These are phyloP conservation scores for Nysson spinosus DNA, from an alignment of 2,888 invertebrate genomes.

Conservation along the genomic window DNA sequence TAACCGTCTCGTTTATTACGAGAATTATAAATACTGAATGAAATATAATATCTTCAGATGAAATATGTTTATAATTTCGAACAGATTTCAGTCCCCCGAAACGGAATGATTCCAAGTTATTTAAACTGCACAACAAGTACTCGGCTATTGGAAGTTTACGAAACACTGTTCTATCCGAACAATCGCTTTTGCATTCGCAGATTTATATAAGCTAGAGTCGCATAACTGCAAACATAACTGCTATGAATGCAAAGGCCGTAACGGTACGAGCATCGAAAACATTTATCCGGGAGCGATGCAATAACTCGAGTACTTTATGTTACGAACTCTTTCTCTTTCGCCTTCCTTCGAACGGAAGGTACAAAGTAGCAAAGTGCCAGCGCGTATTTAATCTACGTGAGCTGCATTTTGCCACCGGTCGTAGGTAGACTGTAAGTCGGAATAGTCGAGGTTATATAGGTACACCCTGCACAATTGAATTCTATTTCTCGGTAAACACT, in stretches of 20 bases:
- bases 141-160: too few species aligned
- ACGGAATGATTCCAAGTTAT: too few species aligned
- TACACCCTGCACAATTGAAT: too few species aligned
- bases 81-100: too few species aligned
- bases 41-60: background rate
- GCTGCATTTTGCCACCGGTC: slow-evolving; percentile 33
- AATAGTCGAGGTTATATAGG: too few species aligned
- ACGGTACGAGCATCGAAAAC: slow-evolving; percentile 28
- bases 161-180: slow-evolving; percentile 18
- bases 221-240: slow-evolving; percentile 26
- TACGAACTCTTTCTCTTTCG: slow-evolving; percentile 4
- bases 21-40: too few species aligned
- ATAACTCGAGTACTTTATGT: slow-evolving; percentile 26
- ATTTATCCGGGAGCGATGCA: slow-evolving; percentile 17
- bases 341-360: background rate
- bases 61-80: too few species aligned
- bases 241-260: slow-evolving; percentile 40
- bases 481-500: too few species aligned
- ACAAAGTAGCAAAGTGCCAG: slow-evolving; percentile 40
- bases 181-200: slow-evolving; percentile 29
- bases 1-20: too few species aligned
- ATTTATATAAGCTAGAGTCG: slow-evolving; percentile 30
- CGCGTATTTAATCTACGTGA: slow-evolving; percentile 47
- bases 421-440: slow-evolving; percentile 15
- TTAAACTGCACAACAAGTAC: too few species aligned